phyloP scores from a whole-genome alignment of 2,113 vertebrate genomes.

The Scophthalmus maximus region DNA sequence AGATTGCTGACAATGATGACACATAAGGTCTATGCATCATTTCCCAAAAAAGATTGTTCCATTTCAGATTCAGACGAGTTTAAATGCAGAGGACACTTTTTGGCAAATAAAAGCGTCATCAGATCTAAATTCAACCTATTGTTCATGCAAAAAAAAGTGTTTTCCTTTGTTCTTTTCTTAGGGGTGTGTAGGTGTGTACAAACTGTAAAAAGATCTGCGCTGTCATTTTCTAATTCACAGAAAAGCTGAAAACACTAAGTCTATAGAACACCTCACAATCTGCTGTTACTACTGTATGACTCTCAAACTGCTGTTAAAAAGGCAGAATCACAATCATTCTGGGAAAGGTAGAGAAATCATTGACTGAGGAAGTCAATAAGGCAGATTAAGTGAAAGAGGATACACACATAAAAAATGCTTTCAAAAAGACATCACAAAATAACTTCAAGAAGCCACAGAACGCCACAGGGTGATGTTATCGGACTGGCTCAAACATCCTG shows the following conservation, averaged over 20 bases:
- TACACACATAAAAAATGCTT: background rate
- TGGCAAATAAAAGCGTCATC: no score
- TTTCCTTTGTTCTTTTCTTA: no score
- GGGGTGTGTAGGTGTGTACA: background rate
- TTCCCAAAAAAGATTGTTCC: no score
- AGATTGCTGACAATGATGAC: background rate
- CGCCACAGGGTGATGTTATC: constrained; percentile 16
- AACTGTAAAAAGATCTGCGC: background rate
- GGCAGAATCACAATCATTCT: background rate
- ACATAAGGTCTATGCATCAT: background rate
- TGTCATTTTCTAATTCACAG: background rate
- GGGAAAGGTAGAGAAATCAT: background rate
- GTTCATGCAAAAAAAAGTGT: no score
- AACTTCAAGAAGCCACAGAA: background rate
- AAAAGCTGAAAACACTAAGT: background rate
- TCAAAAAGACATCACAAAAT: background rate
- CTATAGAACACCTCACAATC: background rate
- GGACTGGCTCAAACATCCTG: constrained; percentile 26
- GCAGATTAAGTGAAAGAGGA: constrained; percentile 7
- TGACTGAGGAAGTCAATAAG: background rate
- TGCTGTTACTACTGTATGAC: background rate
- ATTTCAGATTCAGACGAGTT: background rate
- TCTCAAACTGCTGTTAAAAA: background rate
- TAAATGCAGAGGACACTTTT: background rate
- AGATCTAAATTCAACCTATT: no score